Evolutionary conservation across 2,113 vertebrate genomes (phyloP).

Genomic region (Mellivora capensis): DNA sequence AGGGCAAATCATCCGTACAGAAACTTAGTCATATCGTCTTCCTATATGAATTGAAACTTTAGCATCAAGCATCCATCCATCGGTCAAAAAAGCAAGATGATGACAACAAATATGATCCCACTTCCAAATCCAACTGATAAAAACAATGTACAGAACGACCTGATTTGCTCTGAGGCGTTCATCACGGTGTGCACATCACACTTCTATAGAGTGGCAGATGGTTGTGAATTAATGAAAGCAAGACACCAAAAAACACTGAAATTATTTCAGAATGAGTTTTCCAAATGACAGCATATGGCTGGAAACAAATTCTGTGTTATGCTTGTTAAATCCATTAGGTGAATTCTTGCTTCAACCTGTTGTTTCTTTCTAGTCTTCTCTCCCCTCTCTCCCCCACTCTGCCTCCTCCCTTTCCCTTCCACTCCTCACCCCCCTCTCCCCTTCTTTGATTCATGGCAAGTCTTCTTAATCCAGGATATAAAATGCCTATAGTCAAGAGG

Average conservation of each 20-base stretch:
- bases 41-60: background rate
- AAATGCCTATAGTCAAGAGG: background rate
- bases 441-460: background rate
- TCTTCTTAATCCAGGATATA: background rate
- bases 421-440: accelerated
- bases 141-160: background rate
- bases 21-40: background rate
- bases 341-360: background rate
- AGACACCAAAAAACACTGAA: background rate
- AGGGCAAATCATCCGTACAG: background rate
- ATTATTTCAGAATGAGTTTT: slow-evolving; percentile 13
- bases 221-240: background rate
- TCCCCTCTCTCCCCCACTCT: accelerated
- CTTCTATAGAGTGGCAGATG: background rate
- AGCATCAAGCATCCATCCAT: background rate
- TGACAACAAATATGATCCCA: background rate
- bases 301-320: background rate
- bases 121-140: background rate
- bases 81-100: background rate
- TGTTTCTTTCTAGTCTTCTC: background rate
- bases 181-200: accelerated
- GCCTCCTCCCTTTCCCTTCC: no score
- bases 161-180: background rate
- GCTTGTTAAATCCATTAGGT: background rate
- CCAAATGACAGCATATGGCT: background rate